These are phyloP conservation scores for Neomicropteryx cornuta DNA, from an alignment of 1,140 invertebrate genomes.

Conservation along the genomic window DNA sequence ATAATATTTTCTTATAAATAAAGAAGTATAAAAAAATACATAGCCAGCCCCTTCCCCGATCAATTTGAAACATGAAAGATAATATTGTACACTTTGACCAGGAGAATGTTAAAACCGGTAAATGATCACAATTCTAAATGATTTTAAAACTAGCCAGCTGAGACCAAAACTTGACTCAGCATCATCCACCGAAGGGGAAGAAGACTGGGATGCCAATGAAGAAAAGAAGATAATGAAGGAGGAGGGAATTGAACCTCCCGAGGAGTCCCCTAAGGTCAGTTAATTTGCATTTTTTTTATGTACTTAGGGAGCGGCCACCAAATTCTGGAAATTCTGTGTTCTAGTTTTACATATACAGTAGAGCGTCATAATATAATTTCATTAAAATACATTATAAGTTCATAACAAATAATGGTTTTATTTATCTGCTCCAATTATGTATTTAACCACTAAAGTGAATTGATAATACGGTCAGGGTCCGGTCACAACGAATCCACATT, in stretches of 20 bases:
- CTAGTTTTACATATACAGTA: not conserved
- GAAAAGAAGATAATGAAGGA: constrained; percentile 26
- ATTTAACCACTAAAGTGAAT: not conserved
- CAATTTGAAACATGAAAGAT: too few species aligned
- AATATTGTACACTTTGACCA: too few species aligned
- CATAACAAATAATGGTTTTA: not conserved
- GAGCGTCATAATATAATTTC: not conserved
- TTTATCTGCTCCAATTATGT: not conserved
- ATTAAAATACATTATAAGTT: not conserved
- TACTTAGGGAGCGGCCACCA: not conserved
- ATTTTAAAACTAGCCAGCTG: too few species aligned
- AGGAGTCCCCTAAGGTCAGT: constrained; percentile 30
- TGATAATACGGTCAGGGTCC: too few species aligned
- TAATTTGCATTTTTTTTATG: not conserved
- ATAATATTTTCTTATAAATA: too few species aligned
- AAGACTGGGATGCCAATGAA: constrained; percentile 37
- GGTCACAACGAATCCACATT: too few species aligned
- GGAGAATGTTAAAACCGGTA: too few species aligned
- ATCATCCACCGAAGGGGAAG: constrained; percentile 31
- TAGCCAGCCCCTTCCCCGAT: too few species aligned
- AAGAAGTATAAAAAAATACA: too few species aligned
- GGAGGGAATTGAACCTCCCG: constrained; percentile 30
- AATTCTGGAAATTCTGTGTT: not conserved
- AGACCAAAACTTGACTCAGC: constrained; percentile 31
- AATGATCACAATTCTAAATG: too few species aligned